These are phyloP conservation scores for Lucinisca nassula DNA, from an alignment of 2,888 invertebrate species.

Conservation along the genomic window DNA sequence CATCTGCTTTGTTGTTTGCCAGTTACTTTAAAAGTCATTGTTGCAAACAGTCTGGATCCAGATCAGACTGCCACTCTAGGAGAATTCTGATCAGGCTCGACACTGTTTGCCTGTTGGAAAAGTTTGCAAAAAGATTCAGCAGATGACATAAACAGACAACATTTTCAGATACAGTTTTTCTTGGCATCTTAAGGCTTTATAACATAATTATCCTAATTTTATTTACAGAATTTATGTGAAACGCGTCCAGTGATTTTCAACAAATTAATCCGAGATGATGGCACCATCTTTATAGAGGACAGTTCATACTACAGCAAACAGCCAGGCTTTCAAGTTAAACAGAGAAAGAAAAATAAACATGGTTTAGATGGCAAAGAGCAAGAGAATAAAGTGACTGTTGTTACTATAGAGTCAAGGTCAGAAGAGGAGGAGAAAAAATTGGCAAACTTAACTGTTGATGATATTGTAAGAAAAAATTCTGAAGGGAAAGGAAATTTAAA, in stretches of 20 bases:
- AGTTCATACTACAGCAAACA: conserved; percentile 26
- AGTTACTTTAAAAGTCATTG: too few species aligned
- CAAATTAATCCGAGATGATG: conserved; percentile 69
- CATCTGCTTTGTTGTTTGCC: too few species aligned
- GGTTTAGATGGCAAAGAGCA: conserved; percentile 73
- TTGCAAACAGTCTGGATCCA: too few species aligned
- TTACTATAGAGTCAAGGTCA: conserved; percentile 75
- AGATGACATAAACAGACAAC: too few species aligned
- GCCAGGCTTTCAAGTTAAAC: conserved; percentile 78
- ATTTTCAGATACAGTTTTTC: too few species aligned
- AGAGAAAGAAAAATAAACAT: conserved; percentile 74
- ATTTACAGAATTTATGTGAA: conserved; percentile 80
- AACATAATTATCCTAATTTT: too few species aligned
- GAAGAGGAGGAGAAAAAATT: conserved; percentile 75
- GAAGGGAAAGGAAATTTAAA: conserved; percentile 44
- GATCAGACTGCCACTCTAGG: too few species aligned
- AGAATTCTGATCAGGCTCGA: too few species aligned
- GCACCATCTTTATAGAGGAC: not conserved
- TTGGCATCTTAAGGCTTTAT: too few species aligned
- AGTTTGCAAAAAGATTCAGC: too few species aligned
- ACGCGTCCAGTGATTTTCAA: conserved; percentile 81
- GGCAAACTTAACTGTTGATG: conserved; percentile 76
- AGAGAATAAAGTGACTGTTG: conserved; percentile 76
- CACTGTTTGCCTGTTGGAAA: too few species aligned
- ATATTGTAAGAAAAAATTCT: conserved; percentile 71